Conservation (phyloP, 2,888 invertebrate species). For the Leptinotarsa rubiginosa region DNA sequence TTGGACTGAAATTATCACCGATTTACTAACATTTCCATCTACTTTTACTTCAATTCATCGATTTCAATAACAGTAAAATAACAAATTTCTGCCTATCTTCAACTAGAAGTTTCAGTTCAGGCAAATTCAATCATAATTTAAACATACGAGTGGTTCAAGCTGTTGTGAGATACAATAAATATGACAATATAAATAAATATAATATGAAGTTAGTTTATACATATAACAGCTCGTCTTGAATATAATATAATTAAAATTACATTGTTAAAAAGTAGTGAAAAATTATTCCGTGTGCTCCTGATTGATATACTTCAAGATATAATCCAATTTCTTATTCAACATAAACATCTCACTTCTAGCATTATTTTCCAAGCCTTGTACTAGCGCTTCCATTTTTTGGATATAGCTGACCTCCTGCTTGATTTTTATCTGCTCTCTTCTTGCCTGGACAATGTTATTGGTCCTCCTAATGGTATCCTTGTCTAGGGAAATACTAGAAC, state of each 20-base stretch:
- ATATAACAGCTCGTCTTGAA: slow-evolving; percentile 1
- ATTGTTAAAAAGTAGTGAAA: not conserved
- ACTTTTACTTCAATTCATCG: too few species aligned
- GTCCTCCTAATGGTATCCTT: slow-evolving; percentile 58
- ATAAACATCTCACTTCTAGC: slow-evolving; percentile 21
- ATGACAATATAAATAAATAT: not conserved
- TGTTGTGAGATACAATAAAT: not conserved
- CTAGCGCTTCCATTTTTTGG: slow-evolving; percentile 11
- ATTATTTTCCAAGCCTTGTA: not conserved
- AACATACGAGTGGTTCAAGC: too few species aligned
- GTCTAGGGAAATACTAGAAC: slow-evolving; percentile 54
- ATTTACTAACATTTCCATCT: too few species aligned
- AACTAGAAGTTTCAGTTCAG: too few species aligned
- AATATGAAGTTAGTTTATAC: not conserved
- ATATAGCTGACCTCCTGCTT: slow-evolving; percentile 21
- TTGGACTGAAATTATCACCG: too few species aligned
- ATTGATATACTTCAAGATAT: slow-evolving; percentile 20
- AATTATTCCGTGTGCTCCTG: slow-evolving; percentile 13
- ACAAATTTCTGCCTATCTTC: too few species aligned
- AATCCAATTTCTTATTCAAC: slow-evolving; percentile 21
- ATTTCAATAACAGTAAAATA: too few species aligned
- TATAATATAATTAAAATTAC: not conserved
- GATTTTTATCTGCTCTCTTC: slow-evolving; percentile 36
- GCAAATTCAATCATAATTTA: too few species aligned
- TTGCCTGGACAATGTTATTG: slow-evolving; percentile 53